Base-by-base conservation (phyloP, 2,888 invertebrate genomes). In the Dryobota labecula region DNA sequence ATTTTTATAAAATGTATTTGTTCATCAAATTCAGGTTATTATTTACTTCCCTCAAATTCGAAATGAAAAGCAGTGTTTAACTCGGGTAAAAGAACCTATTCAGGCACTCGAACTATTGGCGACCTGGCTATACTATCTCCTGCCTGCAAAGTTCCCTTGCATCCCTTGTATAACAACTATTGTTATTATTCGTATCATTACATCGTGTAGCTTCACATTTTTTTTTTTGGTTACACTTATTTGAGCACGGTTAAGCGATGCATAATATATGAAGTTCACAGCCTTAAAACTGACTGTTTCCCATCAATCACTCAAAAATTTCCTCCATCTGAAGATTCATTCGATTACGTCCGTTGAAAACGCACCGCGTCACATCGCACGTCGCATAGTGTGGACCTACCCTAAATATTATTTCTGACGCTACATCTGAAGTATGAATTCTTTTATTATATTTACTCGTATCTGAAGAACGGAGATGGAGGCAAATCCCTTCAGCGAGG, bases 361-460 rank as follows among this genome's bases (percentile, higher is more conserved):
- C 27, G 18, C 30, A 3, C 24, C 24, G n/a, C 41, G 5, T 30
- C n/a, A 18, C 0, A 3, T 61, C 13, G 30, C 30, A 27, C 6
- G 13, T 61, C 11, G 5, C n/a, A 7, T 7, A 53, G 36, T 78
- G 53, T 65, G 47, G 53, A 54, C 38, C 4, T 24, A 47, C 43
- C 64, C 41, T 51, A 53, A 70, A 36, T 15, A 57, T 72, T 56
- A 82, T 62, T 72, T 70, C 49, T 73, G 56, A 56, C 41, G 63
- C 67, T 57, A 43, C 56, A 47, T 61, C 60, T 72, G 68, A 82
- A 76, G 71, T 84, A 82, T 82, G 62, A 82, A 85, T 80, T 75
- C 71, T 78, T 84, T 82, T 84, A 84, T 80, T 79, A 85, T 83
- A 84, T 84, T 80, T 84, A n/a, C n/a, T n/a, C n/a, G n/a, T n/a